phyloP scores from a whole-genome alignment of 2,113 vertebrate genomes.

The Microcebus tavaratra region DNA sequence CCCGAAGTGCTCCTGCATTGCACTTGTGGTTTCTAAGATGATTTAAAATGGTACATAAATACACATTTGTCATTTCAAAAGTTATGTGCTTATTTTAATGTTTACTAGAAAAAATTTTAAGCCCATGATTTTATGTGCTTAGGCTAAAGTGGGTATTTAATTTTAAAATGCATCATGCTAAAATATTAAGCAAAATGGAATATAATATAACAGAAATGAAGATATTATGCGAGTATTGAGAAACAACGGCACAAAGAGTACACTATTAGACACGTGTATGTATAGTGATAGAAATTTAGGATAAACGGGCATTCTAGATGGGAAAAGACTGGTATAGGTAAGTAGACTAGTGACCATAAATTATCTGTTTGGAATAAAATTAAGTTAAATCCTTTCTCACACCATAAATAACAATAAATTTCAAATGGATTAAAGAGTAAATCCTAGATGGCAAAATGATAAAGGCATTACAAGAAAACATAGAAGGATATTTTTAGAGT shows the following conservation, averaged over 20 bases:
- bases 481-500: background rate
- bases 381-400: background rate
- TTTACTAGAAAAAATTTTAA: conserved; percentile 25
- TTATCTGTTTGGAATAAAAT: conserved; percentile 13
- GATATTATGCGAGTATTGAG: background rate
- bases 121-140: background rate
- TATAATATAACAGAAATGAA: background rate
- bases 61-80: background rate
- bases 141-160: conserved; percentile 1
- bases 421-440: background rate
- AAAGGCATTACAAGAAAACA: background rate
- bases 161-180: conserved; percentile 37
- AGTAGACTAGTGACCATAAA: background rate
- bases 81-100: conserved; percentile 15
- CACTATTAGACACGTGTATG: background rate
- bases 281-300: background rate
- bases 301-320: background rate
- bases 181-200: conserved; percentile 7
- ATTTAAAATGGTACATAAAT: background rate
- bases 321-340: background rate
- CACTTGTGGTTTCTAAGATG: background rate
- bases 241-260: background rate
- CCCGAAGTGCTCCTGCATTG: background rate
- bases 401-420: conserved; percentile 1
- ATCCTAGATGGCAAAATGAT: background rate